Evolutionary conservation across 2,113 vertebrate genomes (phyloP), one percentile per base, ranked within the genome.

Genomic region (Lucifuga dentata): DNA sequence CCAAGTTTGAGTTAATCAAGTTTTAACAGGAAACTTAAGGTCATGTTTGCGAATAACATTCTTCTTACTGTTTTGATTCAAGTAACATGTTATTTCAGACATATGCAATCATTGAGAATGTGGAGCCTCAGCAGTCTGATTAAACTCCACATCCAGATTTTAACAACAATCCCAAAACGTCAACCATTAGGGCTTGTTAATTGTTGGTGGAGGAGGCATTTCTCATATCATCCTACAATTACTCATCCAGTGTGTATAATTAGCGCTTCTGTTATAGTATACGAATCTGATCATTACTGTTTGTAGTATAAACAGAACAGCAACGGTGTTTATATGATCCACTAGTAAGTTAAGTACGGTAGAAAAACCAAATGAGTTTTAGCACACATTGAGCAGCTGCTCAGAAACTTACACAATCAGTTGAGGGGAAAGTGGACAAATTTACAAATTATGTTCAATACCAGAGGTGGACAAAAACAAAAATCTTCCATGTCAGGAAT

Each of bases 21-120:
- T 90, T 88, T 90, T 52, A 69, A 89, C 87, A 90, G 90, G 86
- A 88, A 65, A 72, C 24, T 65, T 57, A 76, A 80, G 77, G 71
- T 81, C 67, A 71, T 62, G 40, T 64, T 67, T 84, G 65, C 51
- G 17, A 66, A 44, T 20, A 70, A 0, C 2, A 12, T 55, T 74
- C 63, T 79, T 86, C 44, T 50, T 2, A 68, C 57, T 69, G 32
- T 9, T 72, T 51, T 63, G 67, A 59, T 50, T 72, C 60, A 86
- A 71, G 71, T 66, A 67, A 66, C 24, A 29, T 51, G 29, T 57
- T 17, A 63, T 46, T 41, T 73, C 29, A 78, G 43, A 48, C 60
- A 50, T 2, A 11, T 49, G 15, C 43, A 6, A 26, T 20, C 53
- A 32, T 68, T 0, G 11, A 55, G n/a, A 59, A 51, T 10, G 32